A percentile compares a stretch with the other conserved stretches of the same genome.
phyloP scores from a whole-genome alignment of 2,797 vertebrate species.

The Microctenopoma stevenorrisi region DNA sequence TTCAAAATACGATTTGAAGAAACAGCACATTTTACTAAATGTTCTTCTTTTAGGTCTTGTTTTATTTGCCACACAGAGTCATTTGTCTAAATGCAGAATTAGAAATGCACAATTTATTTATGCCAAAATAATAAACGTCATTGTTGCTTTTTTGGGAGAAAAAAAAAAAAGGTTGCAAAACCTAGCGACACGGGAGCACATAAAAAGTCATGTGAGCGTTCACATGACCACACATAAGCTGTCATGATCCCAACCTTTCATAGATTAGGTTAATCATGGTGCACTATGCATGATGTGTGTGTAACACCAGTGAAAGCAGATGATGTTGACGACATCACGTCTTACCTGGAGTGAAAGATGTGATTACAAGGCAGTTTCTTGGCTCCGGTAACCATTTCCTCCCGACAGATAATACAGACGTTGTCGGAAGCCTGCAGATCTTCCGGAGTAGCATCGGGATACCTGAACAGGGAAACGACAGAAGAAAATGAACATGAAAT shows the following conservation, averaged over 20 bases:
- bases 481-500: neutral
- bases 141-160: too few relatives aligned
- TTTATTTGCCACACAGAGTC: neutral
- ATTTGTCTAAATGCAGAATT: neutral
- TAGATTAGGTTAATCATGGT: too few relatives aligned
- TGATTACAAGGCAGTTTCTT: constrained; percentile 97
- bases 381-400: constrained; percentile 97
- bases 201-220: too few relatives aligned
- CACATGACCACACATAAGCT: too few relatives aligned
- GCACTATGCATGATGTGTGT: neutral
- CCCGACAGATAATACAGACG: constrained; percentile 96
- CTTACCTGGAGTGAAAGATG: constrained; percentile 97
- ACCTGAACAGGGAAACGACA: constrained; percentile 75
- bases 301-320: neutral
- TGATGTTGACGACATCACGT: neutral
- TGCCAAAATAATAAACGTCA: too few relatives aligned
- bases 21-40: neutral
- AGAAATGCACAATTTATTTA: too few relatives aligned
- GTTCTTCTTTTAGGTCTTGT: neutral
- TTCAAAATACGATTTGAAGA: neutral
- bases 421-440: constrained; percentile 95
- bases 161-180: too few relatives aligned
- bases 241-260: too few relatives aligned
- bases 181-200: too few relatives aligned
- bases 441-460: constrained; percentile 94